Conservation (phyloP, 2,888 invertebrate species). For the Eudemis profundana region DNA sequence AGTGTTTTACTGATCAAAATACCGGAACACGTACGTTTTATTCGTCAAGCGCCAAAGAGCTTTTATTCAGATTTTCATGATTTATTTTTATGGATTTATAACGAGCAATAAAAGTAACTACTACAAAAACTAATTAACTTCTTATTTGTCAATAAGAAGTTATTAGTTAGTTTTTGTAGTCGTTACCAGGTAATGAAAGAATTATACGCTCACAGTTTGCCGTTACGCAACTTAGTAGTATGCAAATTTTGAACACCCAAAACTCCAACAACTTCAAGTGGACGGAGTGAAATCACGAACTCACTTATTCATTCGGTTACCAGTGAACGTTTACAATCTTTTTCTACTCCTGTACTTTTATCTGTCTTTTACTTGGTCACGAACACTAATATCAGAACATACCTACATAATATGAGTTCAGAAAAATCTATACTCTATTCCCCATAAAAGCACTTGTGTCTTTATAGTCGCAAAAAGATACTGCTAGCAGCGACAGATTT, state of each 20-base stretch:
- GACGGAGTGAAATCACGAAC: conserved; percentile 27
- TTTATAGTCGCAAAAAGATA: too few species aligned
- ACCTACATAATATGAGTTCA: too few species aligned
- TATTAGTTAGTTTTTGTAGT: too few species aligned
- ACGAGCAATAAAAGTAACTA: background rate
- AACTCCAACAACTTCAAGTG: conserved; percentile 43
- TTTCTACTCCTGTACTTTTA: too few species aligned
- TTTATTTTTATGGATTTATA: background rate
- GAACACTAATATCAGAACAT: too few species aligned
- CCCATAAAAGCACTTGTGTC: too few species aligned
- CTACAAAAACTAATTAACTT: background rate
- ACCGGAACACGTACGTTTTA: background rate
- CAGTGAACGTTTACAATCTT: too few species aligned
- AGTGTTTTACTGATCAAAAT: conserved; percentile 11
- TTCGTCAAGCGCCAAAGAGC: background rate
- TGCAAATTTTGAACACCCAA: conserved; percentile 48
- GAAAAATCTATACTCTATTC: too few species aligned
- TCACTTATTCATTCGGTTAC: too few species aligned
- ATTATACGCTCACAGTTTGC: conserved; percentile 6
- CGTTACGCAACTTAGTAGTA: conserved; percentile 39
- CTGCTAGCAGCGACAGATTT: too few species aligned
- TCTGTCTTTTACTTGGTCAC: too few species aligned
- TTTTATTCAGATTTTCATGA: background rate
- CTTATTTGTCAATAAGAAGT: background rate
- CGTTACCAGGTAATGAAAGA: background rate